A percentile compares a stretch with the other conserved stretches of the same genome.
Conservation (phyloP, 2,888 invertebrate genomes). For the Cistogaster globosa region DNA sequence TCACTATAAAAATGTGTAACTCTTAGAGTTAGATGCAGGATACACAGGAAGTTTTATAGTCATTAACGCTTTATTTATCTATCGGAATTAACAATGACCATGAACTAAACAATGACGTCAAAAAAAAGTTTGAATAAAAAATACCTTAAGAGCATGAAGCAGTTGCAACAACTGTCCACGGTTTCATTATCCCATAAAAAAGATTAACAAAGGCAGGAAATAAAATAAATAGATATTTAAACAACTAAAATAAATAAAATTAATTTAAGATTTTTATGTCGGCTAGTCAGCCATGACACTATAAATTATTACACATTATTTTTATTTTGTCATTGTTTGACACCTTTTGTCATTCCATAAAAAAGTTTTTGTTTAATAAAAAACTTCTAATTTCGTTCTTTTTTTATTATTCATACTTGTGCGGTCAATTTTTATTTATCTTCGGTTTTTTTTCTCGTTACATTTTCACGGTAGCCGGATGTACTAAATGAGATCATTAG, state of each 20-base stretch:
- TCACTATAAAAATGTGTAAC: no score
- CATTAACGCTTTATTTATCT: constrained; percentile 21
- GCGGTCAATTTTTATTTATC: neutral
- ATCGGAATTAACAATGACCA: neutral
- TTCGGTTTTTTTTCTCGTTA: neutral
- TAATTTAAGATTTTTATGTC: neutral
- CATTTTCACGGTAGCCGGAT: constrained; percentile 57
- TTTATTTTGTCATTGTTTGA: constrained; percentile 65
- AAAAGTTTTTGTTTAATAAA: constrained; percentile 10
- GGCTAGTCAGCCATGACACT: constrained; percentile 22
- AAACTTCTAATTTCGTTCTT: neutral
- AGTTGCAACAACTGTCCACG: neutral
- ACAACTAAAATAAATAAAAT: neutral
- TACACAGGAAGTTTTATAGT: constrained; percentile 22
- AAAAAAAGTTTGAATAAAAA: neutral
- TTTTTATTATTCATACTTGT: neutral
- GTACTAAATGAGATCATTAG: constrained; percentile 65
- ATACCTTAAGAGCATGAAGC: neutral
- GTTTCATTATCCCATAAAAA: neutral
- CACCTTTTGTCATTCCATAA: constrained; percentile 44
- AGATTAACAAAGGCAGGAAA: neutral
- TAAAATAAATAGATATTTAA: neutral
- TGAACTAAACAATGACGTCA: no score
- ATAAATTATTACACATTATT: constrained; percentile 64
- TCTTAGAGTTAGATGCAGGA: no score